These are phyloP conservation scores for Drosophila setifemur DNA, from an alignment of 1,140 invertebrate species.

Conservation along the genomic window DNA sequence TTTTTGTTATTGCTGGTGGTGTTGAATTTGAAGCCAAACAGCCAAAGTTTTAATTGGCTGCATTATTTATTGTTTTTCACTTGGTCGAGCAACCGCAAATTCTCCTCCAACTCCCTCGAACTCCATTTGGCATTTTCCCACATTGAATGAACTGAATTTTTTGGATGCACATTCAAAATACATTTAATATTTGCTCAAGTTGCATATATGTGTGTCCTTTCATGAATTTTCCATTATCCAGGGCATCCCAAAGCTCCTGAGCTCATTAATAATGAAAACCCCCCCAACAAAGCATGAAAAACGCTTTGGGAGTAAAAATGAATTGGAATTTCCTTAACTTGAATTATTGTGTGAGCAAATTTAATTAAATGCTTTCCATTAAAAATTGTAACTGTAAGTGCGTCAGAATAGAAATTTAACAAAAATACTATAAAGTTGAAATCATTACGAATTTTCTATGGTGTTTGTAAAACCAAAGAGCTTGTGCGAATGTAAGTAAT, in stretches of 20 bases:
- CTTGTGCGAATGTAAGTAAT: too few relatives aligned
- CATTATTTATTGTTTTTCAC: conserved; percentile 80
- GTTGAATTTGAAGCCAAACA: conserved; percentile 60
- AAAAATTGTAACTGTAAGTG: too few relatives aligned
- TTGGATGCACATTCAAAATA: conserved; percentile 42
- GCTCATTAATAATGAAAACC: conserved; percentile 39
- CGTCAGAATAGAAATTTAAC: too few relatives aligned
- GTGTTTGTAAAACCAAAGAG: too few relatives aligned
- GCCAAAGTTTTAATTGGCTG: conserved; percentile 78
- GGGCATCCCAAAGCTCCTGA: conserved; percentile 22
- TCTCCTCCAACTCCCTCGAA: background rate
- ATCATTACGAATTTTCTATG: too few relatives aligned
- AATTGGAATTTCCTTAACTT: conserved; percentile 1
- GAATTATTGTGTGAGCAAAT: conserved; percentile 11
- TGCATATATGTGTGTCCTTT: background rate
- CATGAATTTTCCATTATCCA: background rate
- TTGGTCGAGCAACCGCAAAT: conserved; percentile 58
- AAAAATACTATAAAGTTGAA: too few relatives aligned
- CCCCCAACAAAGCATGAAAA: background rate
- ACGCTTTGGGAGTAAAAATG: background rate
- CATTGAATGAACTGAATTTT: conserved; percentile 8
- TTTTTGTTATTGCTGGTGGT: conserved; percentile 29
- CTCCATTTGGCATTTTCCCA: conserved; percentile 5
- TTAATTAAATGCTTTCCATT: conserved; percentile 9
- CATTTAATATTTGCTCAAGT: conserved; percentile 65